A percentile compares a stretch with the other conserved stretches of the same genome.
These are phyloP conservation scores for Pyrrhosoma nymphula DNA, from an alignment of 2,888 invertebrate genomes.

Conservation along the genomic window DNA sequence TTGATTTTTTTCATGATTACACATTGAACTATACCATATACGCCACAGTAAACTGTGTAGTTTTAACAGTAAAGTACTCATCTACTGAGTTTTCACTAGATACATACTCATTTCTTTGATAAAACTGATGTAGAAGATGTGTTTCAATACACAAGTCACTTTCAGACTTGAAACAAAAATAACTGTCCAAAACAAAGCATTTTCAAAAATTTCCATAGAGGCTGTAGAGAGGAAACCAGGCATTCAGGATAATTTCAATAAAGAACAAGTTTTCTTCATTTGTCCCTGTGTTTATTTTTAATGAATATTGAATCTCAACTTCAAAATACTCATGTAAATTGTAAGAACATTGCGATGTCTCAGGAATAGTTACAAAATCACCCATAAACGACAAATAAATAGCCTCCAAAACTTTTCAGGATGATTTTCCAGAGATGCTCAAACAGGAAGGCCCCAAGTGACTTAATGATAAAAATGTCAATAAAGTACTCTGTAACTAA, in stretches of 20 bases:
- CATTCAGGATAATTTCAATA: background rate
- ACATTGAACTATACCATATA: no score
- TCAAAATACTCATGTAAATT: conserved; percentile 66
- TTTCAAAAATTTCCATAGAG: background rate
- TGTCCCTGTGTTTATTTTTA: conserved; percentile 63
- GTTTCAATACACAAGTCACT: no score
- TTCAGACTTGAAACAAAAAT: no score
- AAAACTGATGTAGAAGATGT: no score
- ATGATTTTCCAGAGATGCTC: conserved; percentile 44
- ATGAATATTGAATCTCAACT: conserved; percentile 64
- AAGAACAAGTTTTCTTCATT: conserved; percentile 40
- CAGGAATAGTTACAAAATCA: conserved; percentile 63
- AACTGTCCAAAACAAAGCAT: no score
- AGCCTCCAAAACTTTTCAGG: conserved; percentile 62
- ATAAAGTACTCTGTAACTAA: conserved; percentile 25
- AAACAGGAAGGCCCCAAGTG: conserved; percentile 62
- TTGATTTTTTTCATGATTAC: no score
- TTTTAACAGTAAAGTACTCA: no score
- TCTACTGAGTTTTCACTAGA: no score
- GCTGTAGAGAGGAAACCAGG: background rate
- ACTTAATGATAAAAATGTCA: conserved; percentile 60
- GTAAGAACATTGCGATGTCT: conserved; percentile 60
- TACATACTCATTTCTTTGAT: no score
- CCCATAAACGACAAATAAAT: conserved; percentile 63
- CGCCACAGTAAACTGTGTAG: no score